Evolutionary conservation across 2,797 vertebrate genomes (phyloP).

Genomic region (Paratrypauchen microcephalus): DNA sequence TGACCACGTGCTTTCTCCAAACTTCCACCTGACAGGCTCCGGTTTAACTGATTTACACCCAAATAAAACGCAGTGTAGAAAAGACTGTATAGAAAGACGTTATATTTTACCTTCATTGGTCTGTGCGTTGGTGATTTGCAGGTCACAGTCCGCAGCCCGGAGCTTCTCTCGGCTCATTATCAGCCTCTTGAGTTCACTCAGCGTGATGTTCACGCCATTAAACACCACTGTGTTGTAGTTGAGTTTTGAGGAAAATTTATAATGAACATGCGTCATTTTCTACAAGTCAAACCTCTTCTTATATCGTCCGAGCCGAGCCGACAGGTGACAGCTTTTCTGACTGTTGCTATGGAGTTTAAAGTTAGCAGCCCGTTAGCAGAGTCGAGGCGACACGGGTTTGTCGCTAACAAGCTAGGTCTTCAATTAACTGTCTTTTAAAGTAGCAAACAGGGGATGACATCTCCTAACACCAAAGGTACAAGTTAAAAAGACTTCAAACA

Average conservation of each 20-base stretch:
- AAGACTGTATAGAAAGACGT: neutral
- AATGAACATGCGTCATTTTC: constrained; percentile 93
- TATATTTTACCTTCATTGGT: constrained; percentile 87
- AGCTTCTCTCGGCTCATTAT: constrained; percentile 96
- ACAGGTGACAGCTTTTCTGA: constrained; percentile 6
- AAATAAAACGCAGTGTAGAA: neutral
- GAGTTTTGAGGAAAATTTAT: constrained; percentile 97
- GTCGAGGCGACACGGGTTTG: constrained; percentile 13
- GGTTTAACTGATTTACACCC: neutral
- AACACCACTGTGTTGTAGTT: constrained; percentile 96
- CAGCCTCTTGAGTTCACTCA: constrained; percentile 91
- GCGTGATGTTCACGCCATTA: constrained; percentile 90
- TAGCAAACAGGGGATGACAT: constrained; percentile 41
- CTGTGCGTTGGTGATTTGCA: constrained; percentile 96
- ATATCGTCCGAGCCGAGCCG: neutral
- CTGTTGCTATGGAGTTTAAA: constrained; percentile 33
- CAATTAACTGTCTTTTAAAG: constrained; percentile 41
- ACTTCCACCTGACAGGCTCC: constrained; percentile 20
- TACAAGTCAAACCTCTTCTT: neutral
- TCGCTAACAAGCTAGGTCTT: constrained; percentile 43
- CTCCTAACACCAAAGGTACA: constrained; percentile 6
- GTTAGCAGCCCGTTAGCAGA: constrained; percentile 58
- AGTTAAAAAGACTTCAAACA: constrained; percentile 10
- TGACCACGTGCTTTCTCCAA: constrained; percentile 57
- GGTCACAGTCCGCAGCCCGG: constrained; percentile 90